phyloP scores from a whole-genome alignment of 1,140 invertebrate species.

The Aricia agestis region DNA sequence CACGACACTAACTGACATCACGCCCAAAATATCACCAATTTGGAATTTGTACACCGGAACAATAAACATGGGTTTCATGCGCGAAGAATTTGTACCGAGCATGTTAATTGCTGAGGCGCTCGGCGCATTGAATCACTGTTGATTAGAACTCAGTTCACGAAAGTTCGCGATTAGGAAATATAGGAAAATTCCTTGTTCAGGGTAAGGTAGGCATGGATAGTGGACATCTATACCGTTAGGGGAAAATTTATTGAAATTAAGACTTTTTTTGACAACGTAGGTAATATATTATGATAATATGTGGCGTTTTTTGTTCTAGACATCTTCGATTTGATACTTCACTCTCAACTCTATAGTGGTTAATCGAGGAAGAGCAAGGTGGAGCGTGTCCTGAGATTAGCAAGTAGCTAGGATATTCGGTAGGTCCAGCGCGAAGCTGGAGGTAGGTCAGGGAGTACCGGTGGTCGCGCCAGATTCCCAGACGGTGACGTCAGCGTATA shows the following conservation, averaged over 20 bases:
- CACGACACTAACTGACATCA: conserved; percentile 27
- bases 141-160: conserved; percentile 4
- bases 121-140: background rate
- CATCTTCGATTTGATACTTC: too few species aligned
- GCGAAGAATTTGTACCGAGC: conserved; percentile 13
- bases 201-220: too few species aligned
- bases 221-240: too few species aligned
- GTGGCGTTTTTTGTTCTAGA: too few species aligned
- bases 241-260: too few species aligned
- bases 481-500: conserved; percentile 69
- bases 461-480: conserved; percentile 63
- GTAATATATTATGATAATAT: too few species aligned
- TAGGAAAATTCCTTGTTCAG: background rate
- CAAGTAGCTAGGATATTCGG: background rate
- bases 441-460: conserved; percentile 69
- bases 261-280: too few species aligned
- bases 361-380: background rate
- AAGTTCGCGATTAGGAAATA: background rate
- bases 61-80: conserved; percentile 9
- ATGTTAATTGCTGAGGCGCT: background rate
- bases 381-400: too few species aligned
- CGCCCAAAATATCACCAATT: conserved; percentile 24
- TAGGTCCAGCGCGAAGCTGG: conserved; percentile 42
- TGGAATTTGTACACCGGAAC: conserved; percentile 18
- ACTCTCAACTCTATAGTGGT: too few species aligned